Evolutionary conservation across 2,113 vertebrate genomes (phyloP), one percentile per base, ranked within the genome.

Genomic region (Calypte anna): DNA sequence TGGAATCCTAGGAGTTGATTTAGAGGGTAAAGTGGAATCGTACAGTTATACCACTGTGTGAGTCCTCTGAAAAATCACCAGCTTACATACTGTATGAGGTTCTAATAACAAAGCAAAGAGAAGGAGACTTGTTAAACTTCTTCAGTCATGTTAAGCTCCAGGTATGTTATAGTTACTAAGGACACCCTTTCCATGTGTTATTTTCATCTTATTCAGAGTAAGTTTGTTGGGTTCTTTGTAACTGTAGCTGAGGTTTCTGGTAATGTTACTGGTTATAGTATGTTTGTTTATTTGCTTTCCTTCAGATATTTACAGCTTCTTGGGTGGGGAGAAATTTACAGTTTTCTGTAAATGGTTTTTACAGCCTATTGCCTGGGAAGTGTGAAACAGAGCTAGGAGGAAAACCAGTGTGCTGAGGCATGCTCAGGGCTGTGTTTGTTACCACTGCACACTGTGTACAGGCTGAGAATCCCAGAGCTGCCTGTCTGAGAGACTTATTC

Each of bases 31-130:
- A 33, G 20, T 14, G 15, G 25, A 69, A 46, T 14, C 30, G 3
- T 0, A 14, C 36, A 38, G 0, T 51, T 50, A 5, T 5, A 55
- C 2, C 10, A 2, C 27, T 22, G 23, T 24, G 48, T 27, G 57
- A 78, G 14, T 50, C 57, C 40, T 70, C 54, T 31, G 0, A 38
- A 23, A 10, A 9, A 2, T 22, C 68, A 40, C 9, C 27, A 27
- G 30, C 40, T 58, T 4, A 1, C n/a, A 0, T 27, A 0, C 6
- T 28, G 3, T 28, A 3, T 14, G 2, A 16, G 8, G 7, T 23
- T 76, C 75, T 51, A 21, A 12, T 17, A 28, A 27, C 11, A 23
- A 8, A 76, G 28, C 15, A 38, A 48, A 48, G 50, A n/a, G 33
- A 72, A 28, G 10, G 31, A 28, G 50, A 13, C 36, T 40, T 64